Conservation (phyloP, 2,888 invertebrate genomes). For the Xanthia icteritia region DNA sequence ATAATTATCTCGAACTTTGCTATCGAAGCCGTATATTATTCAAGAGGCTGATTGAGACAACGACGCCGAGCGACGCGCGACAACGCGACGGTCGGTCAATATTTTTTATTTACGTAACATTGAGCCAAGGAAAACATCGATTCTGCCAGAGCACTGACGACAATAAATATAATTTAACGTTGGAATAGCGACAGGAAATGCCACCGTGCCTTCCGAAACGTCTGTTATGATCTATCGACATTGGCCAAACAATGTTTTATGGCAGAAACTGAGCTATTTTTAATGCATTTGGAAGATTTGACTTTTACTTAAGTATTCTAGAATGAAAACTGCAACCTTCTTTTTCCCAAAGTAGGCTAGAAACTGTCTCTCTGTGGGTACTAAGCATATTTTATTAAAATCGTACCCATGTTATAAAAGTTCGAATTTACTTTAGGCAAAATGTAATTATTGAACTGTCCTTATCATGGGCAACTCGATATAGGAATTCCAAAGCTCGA, state of each 20-base stretch:
- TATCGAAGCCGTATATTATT: slow-evolving; percentile 3
- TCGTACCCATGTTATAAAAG: slow-evolving; percentile 8
- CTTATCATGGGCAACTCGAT: background rate
- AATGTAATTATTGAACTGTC: slow-evolving; percentile 26
- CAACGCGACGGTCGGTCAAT: slow-evolving; percentile 21
- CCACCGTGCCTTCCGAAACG: slow-evolving; percentile 19
- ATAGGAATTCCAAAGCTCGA: slow-evolving; percentile 33
- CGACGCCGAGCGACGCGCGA: background rate
- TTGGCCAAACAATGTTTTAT: slow-evolving; percentile 14
- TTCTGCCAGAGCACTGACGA: slow-evolving; percentile 31
- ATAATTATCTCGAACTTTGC: background rate
- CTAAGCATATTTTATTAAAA: background rate
- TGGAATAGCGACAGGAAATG: slow-evolving; percentile 6
- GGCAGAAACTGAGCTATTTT: slow-evolving; percentile 8
- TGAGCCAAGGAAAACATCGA: slow-evolving; percentile 44
- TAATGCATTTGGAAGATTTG: background rate
- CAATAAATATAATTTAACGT: slow-evolving; percentile 33
- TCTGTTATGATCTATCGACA: slow-evolving; percentile 42
- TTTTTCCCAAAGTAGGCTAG: background rate
- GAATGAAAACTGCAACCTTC: background rate
- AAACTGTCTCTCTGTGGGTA: background rate
- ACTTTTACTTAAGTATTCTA: background rate
- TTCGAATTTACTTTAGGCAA: slow-evolving; percentile 5
- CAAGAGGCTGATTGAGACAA: slow-evolving; percentile 6
- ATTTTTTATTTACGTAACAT: slow-evolving; percentile 46